Conservation (phyloP, 2,797 vertebrate species). For the Acipenser oxyrinchus region DNA sequence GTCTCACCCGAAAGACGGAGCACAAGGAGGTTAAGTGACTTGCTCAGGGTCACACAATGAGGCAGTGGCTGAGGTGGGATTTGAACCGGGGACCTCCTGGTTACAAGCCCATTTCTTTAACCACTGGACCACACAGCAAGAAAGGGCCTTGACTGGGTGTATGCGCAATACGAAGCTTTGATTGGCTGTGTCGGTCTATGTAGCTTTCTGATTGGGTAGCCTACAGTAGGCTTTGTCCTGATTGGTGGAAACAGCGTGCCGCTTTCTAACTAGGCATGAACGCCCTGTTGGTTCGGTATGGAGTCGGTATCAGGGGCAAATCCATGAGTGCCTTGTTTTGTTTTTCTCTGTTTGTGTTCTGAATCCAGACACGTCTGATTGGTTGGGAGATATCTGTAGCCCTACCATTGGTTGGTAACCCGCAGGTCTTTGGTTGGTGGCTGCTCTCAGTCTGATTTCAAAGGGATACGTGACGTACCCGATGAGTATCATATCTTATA, state of each 20-base stretch:
- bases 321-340: slow-evolving; percentile 23
- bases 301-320: slow-evolving; percentile 1
- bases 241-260: slow-evolving; percentile 45
- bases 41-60: too few species aligned
- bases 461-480: too few species aligned
- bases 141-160: slow-evolving; percentile 13
- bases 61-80: too few species aligned
- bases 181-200: slow-evolving; percentile 30
- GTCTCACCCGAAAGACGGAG: too few species aligned
- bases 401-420: too few species aligned
- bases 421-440: too few species aligned
- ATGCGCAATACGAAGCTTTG: slow-evolving; percentile 19
- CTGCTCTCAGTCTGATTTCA: too few species aligned
- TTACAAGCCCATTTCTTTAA: too few species aligned
- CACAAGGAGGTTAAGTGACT: too few species aligned
- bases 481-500: too few species aligned
- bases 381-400: background rate
- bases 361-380: background rate
- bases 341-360: slow-evolving; percentile 29
- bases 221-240: slow-evolving; percentile 39
- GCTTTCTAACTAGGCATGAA: slow-evolving; percentile 53
- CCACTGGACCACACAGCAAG: too few species aligned
- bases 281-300: slow-evolving; percentile 20
- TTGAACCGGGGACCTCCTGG: too few species aligned
- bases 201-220: slow-evolving; percentile 32